phyloP scores from a whole-genome alignment of 2,888 invertebrate genomes.

The Calliphora vomitoria region DNA sequence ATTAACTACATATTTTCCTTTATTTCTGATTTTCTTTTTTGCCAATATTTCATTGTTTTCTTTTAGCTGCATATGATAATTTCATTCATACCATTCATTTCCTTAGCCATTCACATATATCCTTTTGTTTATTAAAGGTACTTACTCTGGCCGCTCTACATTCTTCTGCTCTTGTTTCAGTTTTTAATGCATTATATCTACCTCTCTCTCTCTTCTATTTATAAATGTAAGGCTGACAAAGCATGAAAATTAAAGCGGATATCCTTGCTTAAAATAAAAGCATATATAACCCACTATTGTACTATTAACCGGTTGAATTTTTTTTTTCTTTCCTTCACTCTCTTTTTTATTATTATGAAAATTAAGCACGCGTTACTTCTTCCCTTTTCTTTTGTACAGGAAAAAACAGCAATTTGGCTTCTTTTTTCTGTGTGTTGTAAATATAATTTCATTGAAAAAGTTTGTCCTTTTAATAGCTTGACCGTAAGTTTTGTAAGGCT shows the following conservation, averaged over 20 bases:
- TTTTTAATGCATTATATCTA: slow-evolving; percentile 42
- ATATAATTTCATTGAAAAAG: slow-evolving; percentile 75
- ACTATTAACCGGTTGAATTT: slow-evolving; percentile 37
- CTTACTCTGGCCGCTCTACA: slow-evolving; percentile 39
- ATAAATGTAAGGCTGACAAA: slow-evolving; percentile 58
- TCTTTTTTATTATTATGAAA: slow-evolving; percentile 70
- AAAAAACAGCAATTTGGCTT: slow-evolving; percentile 39
- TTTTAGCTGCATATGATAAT: slow-evolving; percentile 59
- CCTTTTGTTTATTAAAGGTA: slow-evolving; percentile 68
- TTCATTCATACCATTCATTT: slow-evolving; percentile 63
- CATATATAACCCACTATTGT: slow-evolving; percentile 68
- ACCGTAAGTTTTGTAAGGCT: slow-evolving; percentile 70
- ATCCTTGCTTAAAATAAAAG: slow-evolving; percentile 72
- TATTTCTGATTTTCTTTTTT: not conserved
- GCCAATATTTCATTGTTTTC: slow-evolving; percentile 49
- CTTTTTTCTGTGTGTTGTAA: slow-evolving; percentile 57
- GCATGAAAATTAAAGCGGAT: slow-evolving; percentile 71
- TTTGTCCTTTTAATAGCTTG: slow-evolving; percentile 74
- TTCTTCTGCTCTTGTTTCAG: not conserved
- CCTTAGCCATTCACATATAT: slow-evolving; percentile 64
- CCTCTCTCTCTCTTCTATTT: not conserved
- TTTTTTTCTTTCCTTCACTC: not conserved
- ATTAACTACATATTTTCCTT: slow-evolving; percentile 57
- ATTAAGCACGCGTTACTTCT: slow-evolving; percentile 71
- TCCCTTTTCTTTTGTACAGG: not conserved